A percentile compares a stretch with the other conserved stretches of the same genome.
These are phyloP conservation scores for Spongia lamella DNA, from an alignment of 37 sponge, comb jelly and placozoan genomes.

Conservation along the genomic window DNA sequence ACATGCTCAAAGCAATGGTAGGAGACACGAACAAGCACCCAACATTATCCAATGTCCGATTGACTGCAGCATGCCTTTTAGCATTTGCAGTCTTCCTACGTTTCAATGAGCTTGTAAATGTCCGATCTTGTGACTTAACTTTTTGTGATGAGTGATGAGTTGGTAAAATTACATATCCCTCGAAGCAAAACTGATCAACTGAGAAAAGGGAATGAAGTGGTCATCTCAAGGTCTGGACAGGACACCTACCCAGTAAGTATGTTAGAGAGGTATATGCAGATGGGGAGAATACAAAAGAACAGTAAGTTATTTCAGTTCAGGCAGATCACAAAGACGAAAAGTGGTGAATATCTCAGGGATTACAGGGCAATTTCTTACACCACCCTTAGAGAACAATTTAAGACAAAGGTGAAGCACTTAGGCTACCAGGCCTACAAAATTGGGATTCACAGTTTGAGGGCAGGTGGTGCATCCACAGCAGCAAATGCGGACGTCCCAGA, in stretches of 20 bases:
- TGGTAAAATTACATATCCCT: not conserved
- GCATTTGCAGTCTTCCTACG: slow-evolving; percentile 1
- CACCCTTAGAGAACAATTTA: slow-evolving; percentile 4
- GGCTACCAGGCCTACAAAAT: too few species aligned
- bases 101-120: slow-evolving; percentile 10
- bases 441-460: too few species aligned
- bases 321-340: not conserved
- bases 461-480: too few species aligned
- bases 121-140: not conserved
- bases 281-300: not conserved
- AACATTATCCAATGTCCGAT: not conserved
- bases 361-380: slow-evolving; percentile 1
- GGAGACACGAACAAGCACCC: not conserved
- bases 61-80: slow-evolving; percentile 1
- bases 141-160: not conserved
- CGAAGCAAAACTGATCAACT: slow-evolving; percentile 15
- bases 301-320: not conserved
- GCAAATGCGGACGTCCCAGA: too few species aligned
- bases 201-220: not conserved
- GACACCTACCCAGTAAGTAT: slow-evolving; percentile 1
- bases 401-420: not conserved
- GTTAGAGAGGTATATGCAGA: not conserved
- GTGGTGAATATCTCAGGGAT: not conserved
- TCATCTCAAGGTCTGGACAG: slow-evolving; percentile 1
- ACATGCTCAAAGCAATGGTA: slow-evolving; percentile 10